Evolutionary conservation across 2,113 vertebrate genomes (phyloP), one percentile per base, ranked within the genome.

Genomic region (Proteles cristata): DNA sequence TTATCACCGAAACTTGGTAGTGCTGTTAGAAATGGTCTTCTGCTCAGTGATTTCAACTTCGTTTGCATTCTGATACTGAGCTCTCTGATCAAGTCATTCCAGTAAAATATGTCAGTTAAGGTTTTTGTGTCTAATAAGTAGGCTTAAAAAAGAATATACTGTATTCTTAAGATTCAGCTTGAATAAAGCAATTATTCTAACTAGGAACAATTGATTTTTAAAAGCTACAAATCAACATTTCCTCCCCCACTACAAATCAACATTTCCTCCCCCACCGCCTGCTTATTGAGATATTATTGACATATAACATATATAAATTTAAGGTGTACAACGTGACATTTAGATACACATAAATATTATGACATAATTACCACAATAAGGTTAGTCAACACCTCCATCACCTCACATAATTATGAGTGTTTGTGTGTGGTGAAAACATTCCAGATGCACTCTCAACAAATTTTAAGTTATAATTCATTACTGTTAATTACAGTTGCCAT

Each of bases 141-240:
- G 31, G 12, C 31, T n/a, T 63, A 7, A 4, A 65, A 58, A 93
- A 91, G 50, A 17, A 17, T 69, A 4, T 61, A 25, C 31, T 88
- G 12, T 19, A 69, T 96, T 84, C 48, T 84, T 93, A 68, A 80
- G 82, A 73, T 65, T 97, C 58, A 39, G 10, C 81, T 93, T 87
- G 87, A 88, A 86, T 77, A 95, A 92, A 79, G 39, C 48, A 55
- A 4, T 65, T 85, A 21, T 95, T 93, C 88, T 85, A 88, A 91
- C 26, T 71, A 77, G 90, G 43, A 97, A 65, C 17, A 96, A 89
- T 45, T 91, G 61, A 93, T 79, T 76, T 25, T 69, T 93, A 65
- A 50, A 88, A 58, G 48, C 79, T 28, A 73, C 73, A 91, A 84
- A 48, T 11, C 31, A 79, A 12, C 31, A 76, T 50, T 61, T 45